Evolutionary conservation across 2,113 vertebrate species (phyloP).

Genomic region (Chionis minor): DNA sequence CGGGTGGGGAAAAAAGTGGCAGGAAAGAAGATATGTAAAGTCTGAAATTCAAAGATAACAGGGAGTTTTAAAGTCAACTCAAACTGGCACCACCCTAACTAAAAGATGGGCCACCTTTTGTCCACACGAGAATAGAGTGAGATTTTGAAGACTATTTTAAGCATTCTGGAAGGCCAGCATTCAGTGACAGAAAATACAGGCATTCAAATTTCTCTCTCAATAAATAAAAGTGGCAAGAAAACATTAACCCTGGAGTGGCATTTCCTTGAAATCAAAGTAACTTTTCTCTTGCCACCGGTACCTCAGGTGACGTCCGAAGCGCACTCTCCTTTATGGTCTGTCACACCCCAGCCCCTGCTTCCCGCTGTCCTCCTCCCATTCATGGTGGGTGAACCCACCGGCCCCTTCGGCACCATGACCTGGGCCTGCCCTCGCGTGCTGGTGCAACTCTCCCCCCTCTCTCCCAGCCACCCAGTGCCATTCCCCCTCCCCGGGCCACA

Average conservation of each 20-base stretch:
- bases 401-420: not conserved
- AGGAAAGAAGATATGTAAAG: not conserved
- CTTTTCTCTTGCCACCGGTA: not conserved
- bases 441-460: no score
- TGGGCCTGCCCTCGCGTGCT: no score
- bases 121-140: not conserved
- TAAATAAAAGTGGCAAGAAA: not conserved
- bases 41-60: not conserved
- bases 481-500: not conserved
- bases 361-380: not conserved
- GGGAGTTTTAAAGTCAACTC: not conserved
- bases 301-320: not conserved
- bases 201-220: not conserved
- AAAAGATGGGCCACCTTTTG: not conserved
- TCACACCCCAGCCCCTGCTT: not conserved
- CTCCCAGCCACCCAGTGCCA: no score
- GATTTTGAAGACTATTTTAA: not conserved
- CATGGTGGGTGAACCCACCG: not conserved
- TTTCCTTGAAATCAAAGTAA: not conserved
- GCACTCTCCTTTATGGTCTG: not conserved
- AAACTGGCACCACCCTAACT: not conserved
- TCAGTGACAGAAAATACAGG: not conserved
- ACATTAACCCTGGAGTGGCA: not conserved
- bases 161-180: not conserved
- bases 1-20: not conserved